A percentile compares a stretch with the other conserved stretches of the same genome.
These are phyloP conservation scores for Toxonevra muliebris DNA, from an alignment of 2,888 invertebrate species.

Conservation along the genomic window DNA sequence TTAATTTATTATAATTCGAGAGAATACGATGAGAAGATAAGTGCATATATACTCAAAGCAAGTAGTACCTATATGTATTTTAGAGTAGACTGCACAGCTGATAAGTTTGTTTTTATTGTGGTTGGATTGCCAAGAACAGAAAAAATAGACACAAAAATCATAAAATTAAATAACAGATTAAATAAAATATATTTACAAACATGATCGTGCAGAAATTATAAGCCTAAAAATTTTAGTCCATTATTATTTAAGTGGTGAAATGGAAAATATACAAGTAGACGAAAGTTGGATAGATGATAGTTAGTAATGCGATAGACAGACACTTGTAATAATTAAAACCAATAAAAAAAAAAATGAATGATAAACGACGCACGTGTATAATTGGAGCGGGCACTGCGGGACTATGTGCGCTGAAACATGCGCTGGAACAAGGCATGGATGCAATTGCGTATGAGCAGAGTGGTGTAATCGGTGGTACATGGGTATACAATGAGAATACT, in stretches of 20 bases:
- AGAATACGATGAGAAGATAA: too few relatives aligned
- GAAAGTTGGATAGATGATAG: background rate
- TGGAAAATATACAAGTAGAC: background rate
- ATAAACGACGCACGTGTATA: constrained; percentile 67
- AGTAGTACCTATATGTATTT: too few relatives aligned
- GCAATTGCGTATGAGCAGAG: constrained; percentile 82
- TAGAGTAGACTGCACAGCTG: too few relatives aligned
- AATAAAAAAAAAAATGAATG: constrained; percentile 31
- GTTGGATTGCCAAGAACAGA: too few relatives aligned
- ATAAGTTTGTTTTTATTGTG: too few relatives aligned
- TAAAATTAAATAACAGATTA: too few relatives aligned
- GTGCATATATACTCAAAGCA: too few relatives aligned
- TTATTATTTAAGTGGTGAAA: constrained; percentile 49
- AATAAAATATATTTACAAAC: too few relatives aligned
- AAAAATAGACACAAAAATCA: too few relatives aligned
- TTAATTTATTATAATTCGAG: too few relatives aligned
- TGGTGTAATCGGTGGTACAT: constrained; percentile 83
- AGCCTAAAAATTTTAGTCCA: background rate
- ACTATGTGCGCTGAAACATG: constrained; percentile 79
- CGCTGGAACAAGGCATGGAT: constrained; percentile 66
- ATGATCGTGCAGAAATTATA: too few relatives aligned
- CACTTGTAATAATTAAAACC: background rate
- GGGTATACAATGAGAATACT: constrained; percentile 84
- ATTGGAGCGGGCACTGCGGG: constrained; percentile 94
- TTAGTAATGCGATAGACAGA: too few relatives aligned